These are phyloP conservation scores for Physeter macrocephalus DNA, from an alignment of 2,113 vertebrate genomes.

Conservation along the genomic window DNA sequence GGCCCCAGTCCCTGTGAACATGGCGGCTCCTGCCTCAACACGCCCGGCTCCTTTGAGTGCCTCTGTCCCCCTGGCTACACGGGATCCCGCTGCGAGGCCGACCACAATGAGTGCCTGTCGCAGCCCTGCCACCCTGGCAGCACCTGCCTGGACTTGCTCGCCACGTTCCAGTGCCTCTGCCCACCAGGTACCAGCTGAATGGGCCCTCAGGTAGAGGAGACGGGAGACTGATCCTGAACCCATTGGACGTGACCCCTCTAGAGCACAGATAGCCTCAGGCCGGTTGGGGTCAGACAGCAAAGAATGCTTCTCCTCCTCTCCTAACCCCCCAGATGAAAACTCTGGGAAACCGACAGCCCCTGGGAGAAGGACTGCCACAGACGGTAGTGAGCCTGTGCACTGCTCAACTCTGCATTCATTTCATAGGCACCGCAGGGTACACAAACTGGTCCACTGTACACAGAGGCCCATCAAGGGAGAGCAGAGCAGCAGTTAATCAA, in stretches of 20 bases:
- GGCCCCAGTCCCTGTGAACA: constrained; percentile 76
- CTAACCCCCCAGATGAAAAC: background rate
- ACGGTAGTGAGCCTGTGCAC: background rate
- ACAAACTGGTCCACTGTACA: background rate
- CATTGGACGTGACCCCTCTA: background rate
- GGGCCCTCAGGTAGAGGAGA: background rate
- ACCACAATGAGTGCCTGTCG: constrained; percentile 74
- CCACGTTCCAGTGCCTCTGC: constrained; percentile 75
- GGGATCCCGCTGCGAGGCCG: constrained; percentile 71
- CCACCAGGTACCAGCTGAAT: constrained; percentile 65
- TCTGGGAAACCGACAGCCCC: fast-evolving
- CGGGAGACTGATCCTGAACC: background rate
- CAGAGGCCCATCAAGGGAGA: background rate
- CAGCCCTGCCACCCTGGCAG: constrained; percentile 73
- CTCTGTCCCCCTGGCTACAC: constrained; percentile 75
- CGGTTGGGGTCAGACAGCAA: background rate
- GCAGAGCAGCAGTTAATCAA: background rate
- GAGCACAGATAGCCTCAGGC: background rate
- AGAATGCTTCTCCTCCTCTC: background rate
- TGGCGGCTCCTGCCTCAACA: constrained; percentile 73
- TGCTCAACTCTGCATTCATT: background rate
- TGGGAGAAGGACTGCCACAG: background rate
- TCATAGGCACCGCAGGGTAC: fast-evolving
- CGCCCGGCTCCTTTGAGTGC: constrained; percentile 74
- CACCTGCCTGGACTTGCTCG: constrained; percentile 75